These are phyloP conservation scores for Diorhabda sublineata DNA, from an alignment of 1,140 invertebrate genomes.

Conservation along the genomic window DNA sequence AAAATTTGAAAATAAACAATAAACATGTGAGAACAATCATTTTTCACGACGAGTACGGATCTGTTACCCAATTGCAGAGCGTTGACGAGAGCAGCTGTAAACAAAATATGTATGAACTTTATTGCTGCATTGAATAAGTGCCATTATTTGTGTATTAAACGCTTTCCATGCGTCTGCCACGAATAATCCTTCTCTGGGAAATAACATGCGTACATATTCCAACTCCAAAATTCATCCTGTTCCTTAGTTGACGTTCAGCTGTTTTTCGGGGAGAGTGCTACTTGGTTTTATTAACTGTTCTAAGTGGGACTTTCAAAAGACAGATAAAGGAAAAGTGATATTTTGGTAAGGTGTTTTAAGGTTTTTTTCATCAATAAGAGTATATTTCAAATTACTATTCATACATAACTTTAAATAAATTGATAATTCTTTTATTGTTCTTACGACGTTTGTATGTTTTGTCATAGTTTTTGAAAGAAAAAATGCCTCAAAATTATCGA, in stretches of 20 bases:
- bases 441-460: no score
- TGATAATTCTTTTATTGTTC: neutral
- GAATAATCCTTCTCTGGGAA: neutral
- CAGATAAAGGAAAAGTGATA: conserved; percentile 5
- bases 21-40: no score
- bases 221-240: conserved; percentile 6
- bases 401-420: neutral
- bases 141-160: neutral
- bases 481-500: no score
- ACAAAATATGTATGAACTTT: no score
- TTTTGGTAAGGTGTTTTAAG: conserved; percentile 10
- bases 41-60: no score
- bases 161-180: neutral
- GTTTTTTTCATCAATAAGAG: conserved; percentile 7
- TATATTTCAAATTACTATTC: neutral
- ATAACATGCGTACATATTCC: conserved; percentile 14
- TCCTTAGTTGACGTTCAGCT: conserved; percentile 19
- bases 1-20: no score
- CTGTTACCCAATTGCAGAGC: no score
- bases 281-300: conserved; percentile 17
- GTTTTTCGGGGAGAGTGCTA: conserved; percentile 8
- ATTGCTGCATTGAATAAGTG: neutral
- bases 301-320: neutral
- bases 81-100: no score
- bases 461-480: no score